These are phyloP conservation scores for Calameuta idolon DNA, from an alignment of 2,888 invertebrate genomes.

Conservation along the genomic window DNA sequence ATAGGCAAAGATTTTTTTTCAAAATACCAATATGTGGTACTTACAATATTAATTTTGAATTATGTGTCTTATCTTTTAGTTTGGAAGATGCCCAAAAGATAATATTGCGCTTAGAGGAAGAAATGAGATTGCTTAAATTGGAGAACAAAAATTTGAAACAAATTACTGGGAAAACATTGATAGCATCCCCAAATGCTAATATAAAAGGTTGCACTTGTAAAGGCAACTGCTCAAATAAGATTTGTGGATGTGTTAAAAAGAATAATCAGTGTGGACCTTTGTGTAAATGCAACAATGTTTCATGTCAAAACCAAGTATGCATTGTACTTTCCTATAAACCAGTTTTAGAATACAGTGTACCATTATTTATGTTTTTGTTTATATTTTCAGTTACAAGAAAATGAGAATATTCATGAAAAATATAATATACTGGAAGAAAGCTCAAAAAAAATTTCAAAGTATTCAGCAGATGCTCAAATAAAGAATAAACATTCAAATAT, in stretches of 20 bases:
- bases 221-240: not conserved
- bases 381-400: not conserved
- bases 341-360: not conserved
- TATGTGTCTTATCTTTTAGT: not conserved
- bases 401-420: not conserved
- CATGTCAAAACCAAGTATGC: not conserved
- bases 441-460: not conserved
- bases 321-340: not conserved
- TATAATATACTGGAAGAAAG: not conserved
- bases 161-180: not conserved
- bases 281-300: not conserved
- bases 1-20: not conserved
- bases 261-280: not conserved
- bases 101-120: not conserved
- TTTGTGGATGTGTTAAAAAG: not conserved
- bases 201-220: not conserved
- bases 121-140: not conserved
- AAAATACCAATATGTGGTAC: not conserved
- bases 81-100: not conserved
- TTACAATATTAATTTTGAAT: not conserved
- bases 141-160: not conserved
- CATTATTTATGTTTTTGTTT: not conserved
- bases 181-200: not conserved
- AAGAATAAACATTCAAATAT: not conserved
- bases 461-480: not conserved